Evolutionary conservation across 37 sponge, comb jelly and placozoan genomes (phyloP).

Genomic region (Halisarca cf. caerulea): DNA sequence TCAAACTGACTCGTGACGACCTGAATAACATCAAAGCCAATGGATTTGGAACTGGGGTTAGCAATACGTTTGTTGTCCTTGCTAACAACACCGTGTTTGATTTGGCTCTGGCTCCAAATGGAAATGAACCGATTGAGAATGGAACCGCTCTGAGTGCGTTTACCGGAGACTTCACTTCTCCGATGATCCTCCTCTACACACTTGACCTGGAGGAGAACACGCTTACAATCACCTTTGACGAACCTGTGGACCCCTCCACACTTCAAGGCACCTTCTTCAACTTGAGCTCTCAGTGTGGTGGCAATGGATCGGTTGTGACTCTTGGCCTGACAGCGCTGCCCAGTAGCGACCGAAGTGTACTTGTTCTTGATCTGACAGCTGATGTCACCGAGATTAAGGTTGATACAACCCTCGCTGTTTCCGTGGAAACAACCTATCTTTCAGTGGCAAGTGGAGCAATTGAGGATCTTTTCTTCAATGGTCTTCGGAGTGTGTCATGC

Average conservation of each 20-base stretch:
- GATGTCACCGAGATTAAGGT: slow-evolving; percentile 63
- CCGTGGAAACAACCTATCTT: slow-evolving; percentile 40
- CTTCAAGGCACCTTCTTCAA: not conserved
- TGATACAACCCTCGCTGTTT: slow-evolving; percentile 55
- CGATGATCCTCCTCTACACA: slow-evolving; percentile 42
- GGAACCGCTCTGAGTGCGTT: not conserved
- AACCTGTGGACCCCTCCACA: slow-evolving; percentile 48
- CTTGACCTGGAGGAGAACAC: slow-evolving; percentile 54
- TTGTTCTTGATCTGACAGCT: slow-evolving; percentile 25
- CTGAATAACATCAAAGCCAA: slow-evolving; percentile 65
- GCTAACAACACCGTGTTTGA: slow-evolving; percentile 52
- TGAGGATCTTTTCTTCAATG: slow-evolving; percentile 58
- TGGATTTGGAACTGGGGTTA: slow-evolving; percentile 40
- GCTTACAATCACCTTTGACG: slow-evolving; percentile 70
- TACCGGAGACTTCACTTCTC: slow-evolving; percentile 64
- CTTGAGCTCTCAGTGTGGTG: slow-evolving; percentile 1
- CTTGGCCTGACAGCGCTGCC: not conserved
- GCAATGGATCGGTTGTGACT: not conserved
- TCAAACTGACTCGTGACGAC: slow-evolving; percentile 47
- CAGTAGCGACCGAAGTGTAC: not conserved
- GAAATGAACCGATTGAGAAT: not conserved
- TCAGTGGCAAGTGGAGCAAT: slow-evolving; percentile 27
- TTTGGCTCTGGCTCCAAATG: slow-evolving; percentile 36
- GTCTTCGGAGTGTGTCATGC: slow-evolving; percentile 33
- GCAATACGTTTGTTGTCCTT: slow-evolving; percentile 57